A percentile compares a stretch with the other conserved stretches of the same genome.
Evolutionary conservation across 2,888 invertebrate species (phyloP).

Genomic region (Stenodema calcarata): DNA sequence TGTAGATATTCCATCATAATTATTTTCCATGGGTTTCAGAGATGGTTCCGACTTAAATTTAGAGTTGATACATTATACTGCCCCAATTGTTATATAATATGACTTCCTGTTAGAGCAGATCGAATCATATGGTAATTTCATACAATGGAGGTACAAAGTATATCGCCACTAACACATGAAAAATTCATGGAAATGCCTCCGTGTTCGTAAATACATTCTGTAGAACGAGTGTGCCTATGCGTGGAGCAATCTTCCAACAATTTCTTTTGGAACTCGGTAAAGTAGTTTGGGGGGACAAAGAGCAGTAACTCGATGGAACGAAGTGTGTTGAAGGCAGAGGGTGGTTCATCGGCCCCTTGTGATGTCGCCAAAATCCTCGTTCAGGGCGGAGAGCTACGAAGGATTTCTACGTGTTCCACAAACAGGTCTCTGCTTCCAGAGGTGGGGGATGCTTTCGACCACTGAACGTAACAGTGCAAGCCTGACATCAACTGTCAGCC

Average conservation of each 20-base stretch:
- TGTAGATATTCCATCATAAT: too few relatives aligned
- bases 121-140: too few relatives aligned
- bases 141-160: too few relatives aligned
- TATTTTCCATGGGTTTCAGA: too few relatives aligned
- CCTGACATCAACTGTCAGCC: slow-evolving; percentile 4
- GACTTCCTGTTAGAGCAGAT: too few relatives aligned
- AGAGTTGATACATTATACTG: too few relatives aligned
- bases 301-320: slow-evolving; percentile 17
- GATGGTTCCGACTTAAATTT: too few relatives aligned
- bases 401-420: slow-evolving; percentile 20
- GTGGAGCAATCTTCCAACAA: not conserved
- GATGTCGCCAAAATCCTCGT: slow-evolving; percentile 12
- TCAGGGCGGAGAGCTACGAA: not conserved
- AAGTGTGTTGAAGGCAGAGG: slow-evolving; percentile 9
- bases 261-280: not conserved
- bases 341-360: slow-evolving; percentile 23
- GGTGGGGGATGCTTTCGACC: not conserved
- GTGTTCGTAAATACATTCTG: not conserved
- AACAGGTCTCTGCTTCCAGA: slow-evolving; percentile 4
- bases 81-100: too few relatives aligned
- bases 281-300: slow-evolving; percentile 1
- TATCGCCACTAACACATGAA: not conserved
- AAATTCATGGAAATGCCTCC: not conserved
- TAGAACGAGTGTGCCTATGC: not conserved
- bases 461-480: not conserved